Base-by-base conservation (phyloP, 1,140 invertebrate species). In the Achatina immaculata region DNA sequence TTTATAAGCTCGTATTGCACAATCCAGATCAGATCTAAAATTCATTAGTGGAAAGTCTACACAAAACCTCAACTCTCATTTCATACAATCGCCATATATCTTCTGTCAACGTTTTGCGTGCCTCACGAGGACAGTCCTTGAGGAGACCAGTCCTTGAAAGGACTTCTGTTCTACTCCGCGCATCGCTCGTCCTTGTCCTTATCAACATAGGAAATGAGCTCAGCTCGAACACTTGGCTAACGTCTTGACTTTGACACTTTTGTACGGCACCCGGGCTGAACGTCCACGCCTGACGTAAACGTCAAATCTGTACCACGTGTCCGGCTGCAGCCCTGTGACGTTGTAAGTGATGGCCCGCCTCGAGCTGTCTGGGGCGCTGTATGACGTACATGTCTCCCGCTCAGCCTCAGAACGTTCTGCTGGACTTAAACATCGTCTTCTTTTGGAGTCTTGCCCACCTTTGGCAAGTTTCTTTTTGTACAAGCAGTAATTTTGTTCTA, bases 401-500 rank as follows among this genome's bases (percentile, higher is more conserved):
- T 88, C 81, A 9, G 43, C 75, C 14, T 45, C 78, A 11, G 74
- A 75, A 31, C 83, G 75, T n/a, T 72, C 74, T 6, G 21, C 80
- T 14, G 77, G 45, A 36, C 69, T 72, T 0, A 79, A 43, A 78
- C 77, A 85, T 77, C 81, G 84, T 74, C 72, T 84, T 38, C 42
- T 72, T 38, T 38, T 42, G 31, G 40, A 68, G 43, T 68, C 65
- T 0, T 68, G 36, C 9, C 62, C 58, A 6, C 51, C 51, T 34
- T 28, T 68, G n/a, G 83, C 85, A 28, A 76, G 45, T 85, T 82
- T 84, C 62, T 86, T 86, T 69, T 85, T 80, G 69, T 90, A 90
- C n/a, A 91, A 75, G 82, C 90, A 91, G 72, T 90, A 91, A 28
- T 81, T 86, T n/a, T 89, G 88, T 66, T 87, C 86, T 21, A 87